Base-by-base conservation (phyloP, 2,888 invertebrate genomes). In the Reticulitermes lucifugus region DNA sequence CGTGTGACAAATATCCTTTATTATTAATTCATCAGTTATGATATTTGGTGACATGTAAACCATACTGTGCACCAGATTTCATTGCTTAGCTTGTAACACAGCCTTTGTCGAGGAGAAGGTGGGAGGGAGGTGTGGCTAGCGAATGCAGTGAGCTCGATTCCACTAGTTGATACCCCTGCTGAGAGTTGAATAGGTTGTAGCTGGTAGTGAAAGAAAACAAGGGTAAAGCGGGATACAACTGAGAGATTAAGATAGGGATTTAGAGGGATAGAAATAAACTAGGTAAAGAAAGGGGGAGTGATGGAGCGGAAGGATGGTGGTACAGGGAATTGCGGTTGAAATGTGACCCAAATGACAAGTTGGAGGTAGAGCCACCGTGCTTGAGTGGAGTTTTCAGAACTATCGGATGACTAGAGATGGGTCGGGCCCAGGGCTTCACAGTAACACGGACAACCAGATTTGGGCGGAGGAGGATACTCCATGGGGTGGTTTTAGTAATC, bases 371-470 rank as follows among this genome's bases (percentile, higher is more conserved):
- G 65, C 25, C 65, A n/a, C 25, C 4, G n/a, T 25, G n/a, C 18
- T 65, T n/a, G 25, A 65, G 73, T 35, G 5, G 41, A 73, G 73
- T 73, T 73, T 29, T 35, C 73, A 73, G 9, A 73, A 73, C 73
- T 35, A 41, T 21, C 73, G 18, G 35, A 41, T 41, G 35, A 73
- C 73, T 73, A 73, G 73, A 73, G 35, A 41, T 73, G 73, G 73
- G 41, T 1, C 21, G 41, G 73, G 18, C 41, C 0, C 14, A 29
- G 35, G 35, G n/a, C 25, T 25, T 25, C n/a, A 12, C 6, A 12
- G 9, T 65, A 70, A 70, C 25, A 25, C 29, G 70, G 70, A 70
- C 70, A 73, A 73, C 73, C 73, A 73, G 73, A 73, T 73, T 41
- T 73, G 35, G 73, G 73, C 73, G 73, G 70, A 70, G 25, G 7